Percentiles rank a stretch among this genome's conserved stretches.
These are phyloP conservation scores for Phrynosoma blainvillii DNA, from an alignment of 2,113 vertebrate species.

Conservation along the genomic window DNA sequence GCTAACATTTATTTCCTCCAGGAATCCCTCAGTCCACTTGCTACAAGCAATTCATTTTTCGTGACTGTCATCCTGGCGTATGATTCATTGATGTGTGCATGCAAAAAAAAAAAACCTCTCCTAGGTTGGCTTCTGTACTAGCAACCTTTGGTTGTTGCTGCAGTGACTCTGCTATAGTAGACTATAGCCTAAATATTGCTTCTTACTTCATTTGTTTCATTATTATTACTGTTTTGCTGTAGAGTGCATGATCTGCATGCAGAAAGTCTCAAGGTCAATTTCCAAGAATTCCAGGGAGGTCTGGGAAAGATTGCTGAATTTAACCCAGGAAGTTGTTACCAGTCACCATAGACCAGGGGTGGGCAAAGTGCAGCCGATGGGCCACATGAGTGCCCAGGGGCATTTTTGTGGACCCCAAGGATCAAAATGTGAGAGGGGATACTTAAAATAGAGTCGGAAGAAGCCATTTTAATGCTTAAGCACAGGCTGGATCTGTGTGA, in stretches of 20 bases:
- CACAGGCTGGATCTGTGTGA: no score
- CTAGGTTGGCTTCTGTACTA: slow-evolving; percentile 38
- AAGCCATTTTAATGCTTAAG: no score
- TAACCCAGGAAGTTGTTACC: no score
- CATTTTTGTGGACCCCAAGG: no score
- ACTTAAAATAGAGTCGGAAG: no score
- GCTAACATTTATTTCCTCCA: slow-evolving; percentile 80
- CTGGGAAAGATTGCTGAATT: neutral
- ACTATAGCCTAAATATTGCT: slow-evolving; percentile 57
- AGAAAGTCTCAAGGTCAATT: neutral
- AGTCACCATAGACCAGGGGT: neutral
- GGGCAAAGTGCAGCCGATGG: no score
- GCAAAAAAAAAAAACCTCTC: slow-evolving; percentile 23
- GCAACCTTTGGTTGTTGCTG: slow-evolving; percentile 1
- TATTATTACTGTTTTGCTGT: neutral
- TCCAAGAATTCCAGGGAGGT: neutral
- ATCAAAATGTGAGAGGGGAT: no score
- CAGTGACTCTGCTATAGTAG: slow-evolving; percentile 23
- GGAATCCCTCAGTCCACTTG: slow-evolving; percentile 68
- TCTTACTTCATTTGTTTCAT: neutral
- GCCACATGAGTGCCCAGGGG: no score
- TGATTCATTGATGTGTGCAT: slow-evolving; percentile 50
- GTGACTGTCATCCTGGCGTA: slow-evolving; percentile 50
- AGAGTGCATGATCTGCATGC: neutral
- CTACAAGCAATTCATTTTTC: slow-evolving; percentile 57